phyloP scores from a whole-genome alignment of 2,888 invertebrate species.

The Deladenus siricidicola region DNA sequence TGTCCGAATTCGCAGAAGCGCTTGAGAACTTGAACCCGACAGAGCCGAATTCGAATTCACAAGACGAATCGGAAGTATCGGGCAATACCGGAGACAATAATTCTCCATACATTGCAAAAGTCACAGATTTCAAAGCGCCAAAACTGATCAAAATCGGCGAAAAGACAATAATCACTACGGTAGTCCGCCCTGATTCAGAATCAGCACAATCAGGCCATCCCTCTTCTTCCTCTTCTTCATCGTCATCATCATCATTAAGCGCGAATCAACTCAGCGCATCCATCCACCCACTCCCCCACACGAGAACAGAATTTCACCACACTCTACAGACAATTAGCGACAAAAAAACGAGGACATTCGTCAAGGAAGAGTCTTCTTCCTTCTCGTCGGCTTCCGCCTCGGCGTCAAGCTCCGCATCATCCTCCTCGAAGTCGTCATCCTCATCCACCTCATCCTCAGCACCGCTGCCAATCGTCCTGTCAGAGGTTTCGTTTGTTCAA shows the following conservation, averaged over 20 bases:
- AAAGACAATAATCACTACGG: background rate
- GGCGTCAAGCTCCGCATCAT: background rate
- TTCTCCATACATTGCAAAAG: background rate
- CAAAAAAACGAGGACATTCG: background rate
- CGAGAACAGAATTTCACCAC: no score
- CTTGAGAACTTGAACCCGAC: background rate
- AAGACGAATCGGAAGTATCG: background rate
- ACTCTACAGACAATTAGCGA: background rate
- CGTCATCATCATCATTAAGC: no score
- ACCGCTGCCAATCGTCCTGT: background rate
- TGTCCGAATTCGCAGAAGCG: background rate
- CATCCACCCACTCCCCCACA: background rate
- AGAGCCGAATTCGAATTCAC: background rate
- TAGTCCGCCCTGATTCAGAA: background rate
- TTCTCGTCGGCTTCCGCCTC: slow-evolving; percentile 1
- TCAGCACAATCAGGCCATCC: no score
- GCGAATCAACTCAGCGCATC: background rate
- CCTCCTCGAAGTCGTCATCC: background rate
- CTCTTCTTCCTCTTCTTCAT: no score
- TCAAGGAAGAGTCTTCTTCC: background rate
- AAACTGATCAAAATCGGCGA: background rate
- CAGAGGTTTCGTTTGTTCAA: slow-evolving; percentile 2
- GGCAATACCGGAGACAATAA: background rate
- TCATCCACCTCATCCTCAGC: background rate
- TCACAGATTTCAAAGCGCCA: background rate